phyloP scores from a whole-genome alignment of 2,113 vertebrate genomes.

The Silurus meridionalis region DNA sequence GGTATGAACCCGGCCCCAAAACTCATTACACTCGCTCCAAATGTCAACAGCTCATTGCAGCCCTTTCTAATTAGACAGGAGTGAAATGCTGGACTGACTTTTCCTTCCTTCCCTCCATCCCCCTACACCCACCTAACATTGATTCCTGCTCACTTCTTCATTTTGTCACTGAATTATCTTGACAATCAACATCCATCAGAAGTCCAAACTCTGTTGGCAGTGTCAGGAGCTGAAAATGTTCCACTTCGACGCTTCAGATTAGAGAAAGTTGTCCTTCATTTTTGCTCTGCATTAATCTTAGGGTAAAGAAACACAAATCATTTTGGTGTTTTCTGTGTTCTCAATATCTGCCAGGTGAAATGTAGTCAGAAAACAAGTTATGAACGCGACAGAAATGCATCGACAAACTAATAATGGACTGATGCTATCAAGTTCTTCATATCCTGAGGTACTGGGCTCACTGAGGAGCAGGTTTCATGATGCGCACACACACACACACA shows the following conservation, averaged over 20 bases:
- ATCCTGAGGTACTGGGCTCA: slow-evolving; percentile 53
- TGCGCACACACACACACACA: neutral
- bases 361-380: neutral
- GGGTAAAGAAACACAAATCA: neutral
- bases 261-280: neutral
- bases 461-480: neutral
- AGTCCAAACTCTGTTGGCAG: neutral
- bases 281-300: neutral
- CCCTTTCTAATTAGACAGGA: slow-evolving; percentile 51
- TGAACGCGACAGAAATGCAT: neutral
- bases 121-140: slow-evolving; percentile 6
- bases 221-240: neutral
- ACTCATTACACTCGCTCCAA: slow-evolving; percentile 46
- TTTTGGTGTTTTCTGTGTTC: neutral
- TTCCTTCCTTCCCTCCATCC: neutral
- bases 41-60: slow-evolving; percentile 50
- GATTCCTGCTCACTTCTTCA: slow-evolving; percentile 37
- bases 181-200: slow-evolving; percentile 20
- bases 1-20: slow-evolving; percentile 41
- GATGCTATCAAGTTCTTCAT: slow-evolving; percentile 40
- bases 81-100: slow-evolving; percentile 40
- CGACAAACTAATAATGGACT: slow-evolving; percentile 2
- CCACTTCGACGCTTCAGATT: neutral
- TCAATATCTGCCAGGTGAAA: neutral
- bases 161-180: slow-evolving; percentile 31